Evolutionary conservation across 2,113 vertebrate genomes (phyloP).

Genomic region (Python bivittatus): DNA sequence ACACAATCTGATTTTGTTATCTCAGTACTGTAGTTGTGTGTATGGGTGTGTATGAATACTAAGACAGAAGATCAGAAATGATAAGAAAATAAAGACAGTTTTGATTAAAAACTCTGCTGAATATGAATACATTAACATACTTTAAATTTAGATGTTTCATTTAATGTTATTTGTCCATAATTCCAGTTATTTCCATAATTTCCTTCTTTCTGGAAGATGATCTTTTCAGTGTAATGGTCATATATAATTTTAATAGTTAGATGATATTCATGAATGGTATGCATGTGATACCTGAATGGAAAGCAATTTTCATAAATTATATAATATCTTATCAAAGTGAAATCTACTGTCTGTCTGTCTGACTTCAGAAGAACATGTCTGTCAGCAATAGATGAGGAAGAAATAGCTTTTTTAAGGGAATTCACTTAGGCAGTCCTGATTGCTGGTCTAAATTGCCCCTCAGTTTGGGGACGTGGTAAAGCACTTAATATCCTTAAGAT

Average conservation of each 20-base stretch:
- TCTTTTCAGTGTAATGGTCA: conserved; percentile 32
- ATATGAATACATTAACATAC: conserved; percentile 66
- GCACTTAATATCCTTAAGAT: background rate
- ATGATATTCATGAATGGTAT: conserved; percentile 72
- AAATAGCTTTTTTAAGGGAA: background rate
- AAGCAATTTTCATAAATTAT: conserved; percentile 35
- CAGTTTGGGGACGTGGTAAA: background rate
- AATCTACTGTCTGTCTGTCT: background rate
- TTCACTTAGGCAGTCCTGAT: background rate
- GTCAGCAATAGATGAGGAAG: background rate
- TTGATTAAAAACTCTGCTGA: background rate
- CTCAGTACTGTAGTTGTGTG: background rate
- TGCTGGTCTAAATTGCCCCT: background rate
- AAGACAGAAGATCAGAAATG: background rate
- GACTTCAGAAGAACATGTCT: background rate
- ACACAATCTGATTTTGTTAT: background rate
- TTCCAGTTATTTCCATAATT: conserved; percentile 91
- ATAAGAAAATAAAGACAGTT: background rate
- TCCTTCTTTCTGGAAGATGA: conserved; percentile 82
- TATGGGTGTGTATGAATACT: background rate
- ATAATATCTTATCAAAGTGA: background rate
- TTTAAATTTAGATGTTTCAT: conserved; percentile 72
- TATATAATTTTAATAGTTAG: conserved; percentile 73
- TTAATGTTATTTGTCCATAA: conserved; percentile 86
- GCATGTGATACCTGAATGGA: conserved; percentile 91